Evolutionary conservation across 2,888 invertebrate species (phyloP), one percentile per base, ranked within the genome.

Genomic region (Pharmacophagus antenor): DNA sequence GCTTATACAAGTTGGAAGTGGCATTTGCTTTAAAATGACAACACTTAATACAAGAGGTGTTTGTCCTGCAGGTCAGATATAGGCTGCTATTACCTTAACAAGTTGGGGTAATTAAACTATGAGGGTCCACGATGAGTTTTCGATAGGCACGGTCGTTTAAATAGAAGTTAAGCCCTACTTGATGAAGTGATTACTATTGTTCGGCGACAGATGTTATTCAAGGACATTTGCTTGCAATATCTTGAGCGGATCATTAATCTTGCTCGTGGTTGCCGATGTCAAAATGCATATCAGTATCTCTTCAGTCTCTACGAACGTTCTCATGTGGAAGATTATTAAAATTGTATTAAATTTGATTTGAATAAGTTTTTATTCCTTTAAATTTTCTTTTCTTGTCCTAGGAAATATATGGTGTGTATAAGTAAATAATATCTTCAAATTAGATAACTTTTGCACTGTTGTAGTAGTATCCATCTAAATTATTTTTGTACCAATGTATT

Each of bases 61-160:
- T 37, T 37, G n/a, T 6, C 37, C 21, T 37, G 22, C 15, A 31
- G n/a, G 42, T 41, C 31, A 41, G 41, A 22, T 41, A n/a, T 20
- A 22, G 22, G 20, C 6, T 7, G 2, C 51, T 51, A 21, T 37
- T 41, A 37, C 22, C 52, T 56, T 8, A 55, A 55, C 53, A 53
- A 58, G 17, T 49, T 5, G 12, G 27, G 51, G 17, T 10, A 27
- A 22, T 51, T 58, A 22, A 46, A 51, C 27, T 51, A 69, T 74
- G 71, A 15, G 70, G 66, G 66, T 72, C 67, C 63, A 66, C 69
- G 70, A 60, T 57, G 57, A 74, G 70, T 73, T 71, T 67, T 67
- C 74, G 74, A 79, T 80, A 76, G 73, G 76, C 77, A 74, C 76
- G 70, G 62, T 71, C 76, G 73, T 76, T 85, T 75, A 78, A 73